Conservation (phyloP, 2,113 vertebrate genomes). For the Albula goreensis region DNA sequence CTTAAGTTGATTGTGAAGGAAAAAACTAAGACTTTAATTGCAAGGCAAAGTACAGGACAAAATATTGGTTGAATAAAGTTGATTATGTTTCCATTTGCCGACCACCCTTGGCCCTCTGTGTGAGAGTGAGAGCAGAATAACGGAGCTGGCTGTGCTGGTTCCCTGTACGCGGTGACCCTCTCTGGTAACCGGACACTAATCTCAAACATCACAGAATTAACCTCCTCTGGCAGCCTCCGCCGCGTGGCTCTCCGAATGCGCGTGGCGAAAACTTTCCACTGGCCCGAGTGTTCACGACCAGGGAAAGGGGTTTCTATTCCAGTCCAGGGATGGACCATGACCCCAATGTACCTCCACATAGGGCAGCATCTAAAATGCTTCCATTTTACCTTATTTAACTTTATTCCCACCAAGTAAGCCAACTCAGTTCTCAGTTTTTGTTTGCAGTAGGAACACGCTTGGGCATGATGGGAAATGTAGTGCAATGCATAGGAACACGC, state of each 20-base stretch:
- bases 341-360: not conserved
- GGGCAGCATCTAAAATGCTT: too few species aligned
- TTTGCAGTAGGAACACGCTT: too few species aligned
- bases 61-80: too few species aligned
- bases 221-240: not conserved
- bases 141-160: not conserved
- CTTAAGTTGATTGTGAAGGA: not conserved
- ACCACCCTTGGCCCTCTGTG: not conserved
- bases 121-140: not conserved
- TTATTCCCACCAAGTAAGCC: too few species aligned
- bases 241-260: not conserved
- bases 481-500: too few species aligned
- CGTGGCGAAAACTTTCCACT: not conserved
- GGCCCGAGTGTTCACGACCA: not conserved
- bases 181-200: not conserved
- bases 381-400: too few species aligned
- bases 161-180: not conserved
- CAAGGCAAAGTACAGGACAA: not conserved
- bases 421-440: too few species aligned
- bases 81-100: not conserved
- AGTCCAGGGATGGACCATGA: not conserved
- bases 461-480: too few species aligned
- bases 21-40: not conserved
- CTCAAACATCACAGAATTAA: not conserved
- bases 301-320: not conserved